Conservation (phyloP, 1,140 invertebrate genomes). For the Drosophila nasuta region DNA sequence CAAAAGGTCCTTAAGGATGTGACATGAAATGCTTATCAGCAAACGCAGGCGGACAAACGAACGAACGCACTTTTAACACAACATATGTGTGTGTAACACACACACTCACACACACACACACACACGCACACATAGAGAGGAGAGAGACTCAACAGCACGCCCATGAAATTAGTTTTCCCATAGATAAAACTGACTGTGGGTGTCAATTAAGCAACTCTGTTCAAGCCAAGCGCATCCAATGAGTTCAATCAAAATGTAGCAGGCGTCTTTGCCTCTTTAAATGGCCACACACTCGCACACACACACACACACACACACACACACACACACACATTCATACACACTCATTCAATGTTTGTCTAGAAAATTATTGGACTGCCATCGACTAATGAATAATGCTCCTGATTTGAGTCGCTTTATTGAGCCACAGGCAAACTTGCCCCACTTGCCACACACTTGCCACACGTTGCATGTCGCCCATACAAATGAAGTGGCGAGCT, state of each 20-base stretch:
- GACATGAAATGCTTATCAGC: conserved; percentile 84
- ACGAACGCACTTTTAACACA: conserved; percentile 39
- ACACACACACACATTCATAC: not conserved
- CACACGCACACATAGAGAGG: not conserved
- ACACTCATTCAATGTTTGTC: conserved; percentile 50
- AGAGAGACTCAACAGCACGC: conserved; percentile 50
- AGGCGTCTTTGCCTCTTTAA: conserved; percentile 68
- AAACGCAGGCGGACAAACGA: conserved; percentile 39
- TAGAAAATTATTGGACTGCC: conserved; percentile 62
- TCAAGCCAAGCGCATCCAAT: conserved; percentile 55
- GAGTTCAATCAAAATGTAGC: conserved; percentile 75
- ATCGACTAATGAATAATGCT: conserved; percentile 76
- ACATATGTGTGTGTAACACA: conserved; percentile 20
- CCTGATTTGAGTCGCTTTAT: conserved; percentile 62
- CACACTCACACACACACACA: not conserved
- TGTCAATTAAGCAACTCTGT: conserved; percentile 68
- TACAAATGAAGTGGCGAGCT: conserved; percentile 56
- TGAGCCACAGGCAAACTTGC: conserved; percentile 40
- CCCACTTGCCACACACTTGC: conserved; percentile 6
- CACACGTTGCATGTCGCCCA: conserved; percentile 39
- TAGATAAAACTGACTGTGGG: conserved; percentile 76
- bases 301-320: not conserved
- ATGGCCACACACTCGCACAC: conserved; percentile 37
- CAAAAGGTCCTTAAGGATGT: conserved; percentile 78
- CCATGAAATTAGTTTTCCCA: conserved; percentile 80